Conservation (phyloP, 2,113 vertebrate species). For the Pogona vitticeps region DNA sequence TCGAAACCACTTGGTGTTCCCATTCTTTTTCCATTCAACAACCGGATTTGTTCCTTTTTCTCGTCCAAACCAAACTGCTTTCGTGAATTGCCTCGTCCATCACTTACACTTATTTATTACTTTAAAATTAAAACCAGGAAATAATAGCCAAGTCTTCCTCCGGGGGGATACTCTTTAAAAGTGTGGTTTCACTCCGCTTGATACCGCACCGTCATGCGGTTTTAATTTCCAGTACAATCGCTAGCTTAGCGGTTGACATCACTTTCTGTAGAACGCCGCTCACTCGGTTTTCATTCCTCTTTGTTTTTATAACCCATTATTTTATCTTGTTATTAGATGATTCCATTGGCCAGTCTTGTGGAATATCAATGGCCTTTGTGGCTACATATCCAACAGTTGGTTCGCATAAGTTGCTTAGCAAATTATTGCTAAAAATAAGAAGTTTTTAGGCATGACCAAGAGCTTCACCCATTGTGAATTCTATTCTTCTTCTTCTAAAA, state of each 20-base stretch:
- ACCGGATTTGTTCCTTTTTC: neutral
- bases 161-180: conserved; percentile 25
- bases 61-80: neutral
- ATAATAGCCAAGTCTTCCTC: conserved; percentile 40
- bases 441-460: rapidly evolving
- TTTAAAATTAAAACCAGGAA: conserved; percentile 69
- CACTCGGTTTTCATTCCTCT: neutral
- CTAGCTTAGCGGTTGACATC: conserved; percentile 55
- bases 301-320: conserved; percentile 56
- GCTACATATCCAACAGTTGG: conserved; percentile 32
- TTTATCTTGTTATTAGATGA: conserved; percentile 61
- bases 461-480: conserved; percentile 29
- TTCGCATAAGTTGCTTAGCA: conserved; percentile 35
- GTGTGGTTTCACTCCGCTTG: conserved; percentile 53
- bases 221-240: conserved; percentile 66
- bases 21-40: rapidly evolving
- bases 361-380: conserved; percentile 51
- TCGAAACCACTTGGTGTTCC: neutral
- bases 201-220: conserved; percentile 31
- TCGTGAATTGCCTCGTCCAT: conserved; percentile 55
- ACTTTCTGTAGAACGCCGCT: conserved; percentile 46
- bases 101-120: conserved; percentile 60
- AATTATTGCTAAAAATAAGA: neutral
- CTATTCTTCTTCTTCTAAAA: conserved; percentile 17
- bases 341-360: conserved; percentile 56